A percentile compares a stretch with the other conserved stretches of the same genome.
Conservation (phyloP, 2,113 vertebrate genomes). For the Saccopteryx leptura region DNA sequence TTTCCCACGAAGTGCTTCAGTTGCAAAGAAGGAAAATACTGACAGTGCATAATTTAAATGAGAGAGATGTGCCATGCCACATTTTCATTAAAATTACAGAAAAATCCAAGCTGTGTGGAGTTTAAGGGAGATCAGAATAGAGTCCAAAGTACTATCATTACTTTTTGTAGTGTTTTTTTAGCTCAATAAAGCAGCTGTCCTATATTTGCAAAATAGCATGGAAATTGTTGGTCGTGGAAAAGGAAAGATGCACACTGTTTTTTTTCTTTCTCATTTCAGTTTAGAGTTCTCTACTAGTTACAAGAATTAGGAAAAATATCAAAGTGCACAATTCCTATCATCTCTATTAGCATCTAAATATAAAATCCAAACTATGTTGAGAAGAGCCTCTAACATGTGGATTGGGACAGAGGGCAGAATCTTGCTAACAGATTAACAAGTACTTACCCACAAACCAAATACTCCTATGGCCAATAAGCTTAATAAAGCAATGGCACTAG, state of each 20-base stretch:
- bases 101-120: constrained; percentile 81
- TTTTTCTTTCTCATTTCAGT: constrained; percentile 74
- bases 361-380: constrained; percentile 61
- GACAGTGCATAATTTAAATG: constrained; percentile 85
- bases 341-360: constrained; percentile 66
- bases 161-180: constrained; percentile 82
- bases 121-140: constrained; percentile 84
- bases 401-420: not conserved
- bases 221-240: constrained; percentile 83
- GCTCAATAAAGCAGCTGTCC: constrained; percentile 88
- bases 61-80: constrained; percentile 75
- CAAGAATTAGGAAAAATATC: constrained; percentile 44
- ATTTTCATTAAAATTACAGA: constrained; percentile 84
- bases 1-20: constrained; percentile 83
- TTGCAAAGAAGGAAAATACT: constrained; percentile 83
- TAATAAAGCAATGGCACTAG: constrained; percentile 52
- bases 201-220: constrained; percentile 86
- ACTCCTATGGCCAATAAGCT: not conserved
- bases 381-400: constrained; percentile 48
- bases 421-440: constrained; percentile 46
- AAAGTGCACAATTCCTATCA: constrained; percentile 20
- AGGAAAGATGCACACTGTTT: constrained; percentile 74
- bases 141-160: constrained; percentile 84
- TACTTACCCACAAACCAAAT: constrained; percentile 48
- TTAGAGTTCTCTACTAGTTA: constrained; percentile 71